These are phyloP conservation scores for Epinotia nisella DNA, from an alignment of 2,888 invertebrate species.

Conservation along the genomic window DNA sequence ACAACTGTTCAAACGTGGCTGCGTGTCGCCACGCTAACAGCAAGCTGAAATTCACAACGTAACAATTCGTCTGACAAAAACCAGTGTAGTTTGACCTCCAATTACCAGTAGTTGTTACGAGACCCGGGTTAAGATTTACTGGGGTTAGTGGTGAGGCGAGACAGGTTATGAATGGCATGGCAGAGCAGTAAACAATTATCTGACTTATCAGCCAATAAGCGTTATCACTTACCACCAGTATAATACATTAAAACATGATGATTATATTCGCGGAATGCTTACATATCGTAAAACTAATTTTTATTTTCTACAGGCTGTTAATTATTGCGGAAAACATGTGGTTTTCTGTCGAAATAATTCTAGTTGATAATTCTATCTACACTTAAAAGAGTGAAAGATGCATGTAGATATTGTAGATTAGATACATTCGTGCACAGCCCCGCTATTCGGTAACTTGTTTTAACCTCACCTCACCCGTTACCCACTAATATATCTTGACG, in stretches of 20 bases:
- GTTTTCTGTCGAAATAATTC: too few relatives aligned
- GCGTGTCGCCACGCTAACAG: conserved; percentile 5
- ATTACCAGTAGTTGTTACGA: not conserved
- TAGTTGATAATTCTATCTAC: too few relatives aligned
- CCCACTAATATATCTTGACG: too few relatives aligned
- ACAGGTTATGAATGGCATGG: not conserved
- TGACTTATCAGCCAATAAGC: conserved; percentile 10
- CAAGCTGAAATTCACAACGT: not conserved
- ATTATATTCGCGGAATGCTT: not conserved
- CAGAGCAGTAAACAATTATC: not conserved
- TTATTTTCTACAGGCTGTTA: too few relatives aligned
- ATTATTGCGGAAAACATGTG: too few relatives aligned
- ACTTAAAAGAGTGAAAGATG: too few relatives aligned
- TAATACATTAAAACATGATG: not conserved
- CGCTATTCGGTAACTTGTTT: too few relatives aligned
- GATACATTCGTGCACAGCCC: too few relatives aligned
- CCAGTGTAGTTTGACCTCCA: not conserved
- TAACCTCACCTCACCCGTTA: too few relatives aligned
- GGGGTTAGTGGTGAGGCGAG: not conserved
- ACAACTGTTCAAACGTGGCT: conserved; percentile 26
- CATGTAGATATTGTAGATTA: too few relatives aligned
- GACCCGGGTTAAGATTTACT: not conserved
- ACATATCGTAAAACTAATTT: not conserved
- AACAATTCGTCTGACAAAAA: not conserved
- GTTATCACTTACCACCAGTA: conserved; percentile 8